These are phyloP conservation scores for Coregonus sp. DNA, from an alignment of 2,797 vertebrate species.

Conservation along the genomic window DNA sequence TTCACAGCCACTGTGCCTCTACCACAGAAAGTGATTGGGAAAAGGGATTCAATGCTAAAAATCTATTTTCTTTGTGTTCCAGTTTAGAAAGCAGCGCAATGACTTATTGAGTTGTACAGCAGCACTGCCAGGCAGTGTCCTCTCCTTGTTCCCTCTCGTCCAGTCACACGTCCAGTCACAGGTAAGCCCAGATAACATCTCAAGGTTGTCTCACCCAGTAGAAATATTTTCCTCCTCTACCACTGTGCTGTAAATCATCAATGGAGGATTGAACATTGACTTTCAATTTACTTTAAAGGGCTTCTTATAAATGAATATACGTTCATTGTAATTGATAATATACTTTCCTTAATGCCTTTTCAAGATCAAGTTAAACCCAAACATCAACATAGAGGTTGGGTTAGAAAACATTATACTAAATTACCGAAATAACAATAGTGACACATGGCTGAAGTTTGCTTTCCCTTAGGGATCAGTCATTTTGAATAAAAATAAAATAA, in stretches of 20 bases:
- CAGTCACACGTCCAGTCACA: conserved; percentile 12
- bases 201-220: not conserved
- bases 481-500: not conserved
- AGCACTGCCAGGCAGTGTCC: not conserved
- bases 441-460: not conserved
- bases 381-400: conserved; percentile 1
- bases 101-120: conserved; percentile 17
- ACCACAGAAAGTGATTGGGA: too few relatives aligned
- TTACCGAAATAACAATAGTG: conserved; percentile 4
- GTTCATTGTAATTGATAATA: not conserved
- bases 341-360: conserved; percentile 1
- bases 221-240: not conserved
- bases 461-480: not conserved
- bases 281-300: not conserved
- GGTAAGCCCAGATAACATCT: conserved; percentile 12
- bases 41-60: not conserved
- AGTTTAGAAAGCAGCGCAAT: not conserved
- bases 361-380: not conserved
- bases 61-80: not conserved
- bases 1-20: too few relatives aligned
- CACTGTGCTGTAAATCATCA: not conserved
- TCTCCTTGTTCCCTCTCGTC: conserved; percentile 2
- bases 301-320: not conserved
- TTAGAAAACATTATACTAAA: not conserved
- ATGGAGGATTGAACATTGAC: not conserved